phyloP scores from a whole-genome alignment of 2,113 vertebrate genomes.

The Oophaga pumilio region DNA sequence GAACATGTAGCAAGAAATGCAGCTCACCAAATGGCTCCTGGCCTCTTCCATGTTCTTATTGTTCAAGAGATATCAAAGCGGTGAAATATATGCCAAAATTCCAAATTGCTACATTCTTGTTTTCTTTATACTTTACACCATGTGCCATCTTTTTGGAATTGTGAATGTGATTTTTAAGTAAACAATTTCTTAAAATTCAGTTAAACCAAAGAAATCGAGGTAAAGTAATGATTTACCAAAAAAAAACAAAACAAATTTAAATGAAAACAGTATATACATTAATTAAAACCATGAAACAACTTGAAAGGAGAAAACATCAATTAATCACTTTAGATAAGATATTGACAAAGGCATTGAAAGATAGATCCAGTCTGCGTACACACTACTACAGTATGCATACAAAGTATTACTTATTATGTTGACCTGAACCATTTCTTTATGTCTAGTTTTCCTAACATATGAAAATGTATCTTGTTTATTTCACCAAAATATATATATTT shows the following conservation, averaged over 20 bases:
- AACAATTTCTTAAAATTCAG: too few species aligned
- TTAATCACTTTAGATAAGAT: constrained; percentile 33
- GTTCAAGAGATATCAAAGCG: too few species aligned
- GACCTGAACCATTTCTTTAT: background rate
- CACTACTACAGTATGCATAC: constrained; percentile 7
- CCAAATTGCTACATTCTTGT: too few species aligned
- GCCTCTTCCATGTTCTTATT: too few species aligned
- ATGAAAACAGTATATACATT: background rate
- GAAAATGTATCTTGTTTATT: background rate
- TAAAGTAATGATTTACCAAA: background rate
- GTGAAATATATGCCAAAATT: too few species aligned
- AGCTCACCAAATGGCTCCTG: too few species aligned
- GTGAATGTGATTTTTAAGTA: too few species aligned
- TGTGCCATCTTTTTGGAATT: too few species aligned
- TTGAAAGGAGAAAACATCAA: background rate
- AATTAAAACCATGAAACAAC: background rate
- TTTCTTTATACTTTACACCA: too few species aligned
- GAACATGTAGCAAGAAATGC: too few species aligned
- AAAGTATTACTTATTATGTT: constrained; percentile 1
- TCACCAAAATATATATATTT: background rate
- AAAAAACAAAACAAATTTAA: background rate
- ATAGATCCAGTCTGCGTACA: background rate
- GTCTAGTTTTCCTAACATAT: background rate
- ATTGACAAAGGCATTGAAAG: constrained; percentile 32
- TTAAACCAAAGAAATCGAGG: background rate